Evolutionary conservation across 2,888 invertebrate genomes (phyloP), one percentile per base, ranked within the genome.

Genomic region (Leptopterna dolabrata): DNA sequence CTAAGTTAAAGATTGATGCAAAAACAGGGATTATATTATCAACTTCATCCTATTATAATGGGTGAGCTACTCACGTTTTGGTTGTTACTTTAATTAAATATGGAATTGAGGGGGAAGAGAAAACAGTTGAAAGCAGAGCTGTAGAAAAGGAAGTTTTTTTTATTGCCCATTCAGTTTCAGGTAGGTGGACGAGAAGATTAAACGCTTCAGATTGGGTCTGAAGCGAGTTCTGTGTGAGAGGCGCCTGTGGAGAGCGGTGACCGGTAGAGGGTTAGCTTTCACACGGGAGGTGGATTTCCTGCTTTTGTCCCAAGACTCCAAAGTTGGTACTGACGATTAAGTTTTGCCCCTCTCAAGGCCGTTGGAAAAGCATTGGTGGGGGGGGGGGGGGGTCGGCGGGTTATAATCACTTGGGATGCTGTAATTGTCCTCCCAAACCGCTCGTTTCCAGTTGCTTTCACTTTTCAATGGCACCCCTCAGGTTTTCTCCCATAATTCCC

Each of bases 391-490:
- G 41, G 73, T 36, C 73, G 73, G 16, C 7, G 73, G 29, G 36
- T 73, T 29, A 36, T 73, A 73, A 73, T 73, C 73, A 36, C 73
- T 19, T 41, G 36, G 73, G 73, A 30, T 70, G 14, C 36, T 41
- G 41, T 73, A 73, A 73, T 73, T 30, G 36, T 73, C 41, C 73
- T 73, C 73, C n/a, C 36, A 73, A 73, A 29, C 73, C 36, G 30
- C 73, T 73, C 73, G 36, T 73, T 73, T 73, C 73, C 36, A 19
- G 36, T 73, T 41, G 41, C 73, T 30, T 73, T n/a, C 73, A 30
- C 73, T 30, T 30, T 73, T 73, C 73, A 73, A 73, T 73, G 73
- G 1, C n/a, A n/a, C 73, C 36, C 16, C 36, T 70, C 70, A 70
- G 70, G 70, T 24, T 24, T 24, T 70, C 70, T n/a, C 6, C 14